Conservation (phyloP, 1,140 invertebrate species). For the Drosophila bifasciata region DNA sequence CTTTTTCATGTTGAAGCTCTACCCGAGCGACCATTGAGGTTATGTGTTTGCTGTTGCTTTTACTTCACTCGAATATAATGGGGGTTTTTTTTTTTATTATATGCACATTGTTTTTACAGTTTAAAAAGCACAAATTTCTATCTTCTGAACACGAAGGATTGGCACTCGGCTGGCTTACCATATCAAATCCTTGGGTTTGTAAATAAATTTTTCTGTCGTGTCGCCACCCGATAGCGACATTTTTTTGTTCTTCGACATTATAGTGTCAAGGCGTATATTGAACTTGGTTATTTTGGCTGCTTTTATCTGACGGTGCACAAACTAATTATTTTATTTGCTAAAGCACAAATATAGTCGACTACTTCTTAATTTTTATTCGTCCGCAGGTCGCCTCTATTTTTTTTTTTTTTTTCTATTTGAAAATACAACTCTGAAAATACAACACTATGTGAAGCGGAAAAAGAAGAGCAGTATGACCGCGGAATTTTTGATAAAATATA, state of each 20-base stretch:
- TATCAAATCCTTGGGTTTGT: constrained; percentile 82
- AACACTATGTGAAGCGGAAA: too few species aligned
- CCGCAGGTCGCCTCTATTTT: constrained; percentile 63
- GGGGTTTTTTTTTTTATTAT: constrained; percentile 15
- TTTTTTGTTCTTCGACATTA: constrained; percentile 83
- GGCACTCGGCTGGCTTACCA: constrained; percentile 61
- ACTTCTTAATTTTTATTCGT: constrained; percentile 46
- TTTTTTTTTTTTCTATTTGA: constrained; percentile 46
- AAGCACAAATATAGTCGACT: constrained; percentile 39
- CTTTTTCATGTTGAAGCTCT: constrained; percentile 39
- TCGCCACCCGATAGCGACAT: constrained; percentile 79
- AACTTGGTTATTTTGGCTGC: constrained; percentile 80
- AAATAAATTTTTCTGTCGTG: constrained; percentile 76
- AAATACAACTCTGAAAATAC: constrained; percentile 33
- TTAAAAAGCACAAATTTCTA: constrained; percentile 2
- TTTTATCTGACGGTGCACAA: constrained; percentile 45
- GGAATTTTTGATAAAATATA: too few species aligned
- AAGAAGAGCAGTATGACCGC: too few species aligned
- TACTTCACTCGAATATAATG: constrained; percentile 5
- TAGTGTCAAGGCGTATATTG: constrained; percentile 78
- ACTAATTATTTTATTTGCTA: constrained; percentile 23
- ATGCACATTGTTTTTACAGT: constrained; percentile 3
- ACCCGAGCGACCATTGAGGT: constrained; percentile 62
- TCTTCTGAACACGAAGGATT: neutral
- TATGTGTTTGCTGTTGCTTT: constrained; percentile 55